Evolutionary conservation across 1,140 invertebrate genomes (phyloP), one percentile per base, ranked within the genome.

Genomic region (Latrodectus geometricus): DNA sequence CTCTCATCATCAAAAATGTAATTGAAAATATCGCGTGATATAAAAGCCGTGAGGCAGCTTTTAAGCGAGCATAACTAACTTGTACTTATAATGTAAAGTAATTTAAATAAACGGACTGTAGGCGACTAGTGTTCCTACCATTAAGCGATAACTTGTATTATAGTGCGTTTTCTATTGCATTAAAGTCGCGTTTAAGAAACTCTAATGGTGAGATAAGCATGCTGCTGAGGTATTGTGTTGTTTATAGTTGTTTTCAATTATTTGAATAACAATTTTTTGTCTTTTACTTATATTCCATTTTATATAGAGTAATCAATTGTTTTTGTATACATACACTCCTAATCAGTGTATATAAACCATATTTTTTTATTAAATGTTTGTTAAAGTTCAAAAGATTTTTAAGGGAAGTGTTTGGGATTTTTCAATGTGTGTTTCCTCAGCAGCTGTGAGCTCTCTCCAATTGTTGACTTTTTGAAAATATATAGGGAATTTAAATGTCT

Each of bases 41-140:
- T 21, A 68, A 50, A 70, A 69, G 35, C 77, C 50, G 83, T 74
- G 74, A 77, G 83, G 83, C 83, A 85, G 83, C 83, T 85, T 69
- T 77, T 52, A 77, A 85, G 49, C 21, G n/a, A 49, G 17, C 15
- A 56, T 21, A 66, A 50, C 50, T 85, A 85, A 77, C 83, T 77
- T 85, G 83, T 85, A 85, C 83, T 85, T 85, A 85, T 69, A 75
- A 84, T 85, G 83, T 85, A 84, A 84, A 84, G 69, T 84, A 85
- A 77, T 77, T 77, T 52, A 56, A 68, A 85, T 20, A 69, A 61
- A 85, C 83, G 74, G 83, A 73, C 77, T 85, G 83, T 85, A 76
- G 74, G 75, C 17, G n/a, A 66, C 48, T 77, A 85, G 73, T 70
- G 83, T 85, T 85, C 83, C 83, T 85, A 73, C 83, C 83, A 77